A percentile compares a stretch with the other conserved stretches of the same genome.
phyloP scores from a whole-genome alignment of 2,113 vertebrate genomes.

The Marmota flaviventris region DNA sequence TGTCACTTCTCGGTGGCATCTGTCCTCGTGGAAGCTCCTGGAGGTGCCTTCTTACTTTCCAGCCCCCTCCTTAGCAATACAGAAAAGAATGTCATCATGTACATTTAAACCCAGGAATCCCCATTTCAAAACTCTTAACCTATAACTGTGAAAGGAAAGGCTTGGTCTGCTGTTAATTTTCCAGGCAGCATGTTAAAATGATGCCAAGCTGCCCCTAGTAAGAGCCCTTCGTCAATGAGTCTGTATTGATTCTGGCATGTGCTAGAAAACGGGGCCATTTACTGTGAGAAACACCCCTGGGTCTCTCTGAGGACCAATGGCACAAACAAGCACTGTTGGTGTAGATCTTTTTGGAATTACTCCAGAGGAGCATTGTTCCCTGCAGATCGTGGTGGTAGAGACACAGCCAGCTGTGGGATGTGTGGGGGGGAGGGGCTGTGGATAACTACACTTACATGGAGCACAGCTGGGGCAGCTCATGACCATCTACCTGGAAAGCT shows the following conservation, averaged over 20 bases:
- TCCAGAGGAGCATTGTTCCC: background rate
- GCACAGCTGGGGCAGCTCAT: rapidly evolving
- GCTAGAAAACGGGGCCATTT: background rate
- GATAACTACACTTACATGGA: too few relatives aligned
- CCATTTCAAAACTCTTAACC: background rate
- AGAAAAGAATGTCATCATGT: background rate
- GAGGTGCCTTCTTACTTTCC: background rate
- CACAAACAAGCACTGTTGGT: background rate
- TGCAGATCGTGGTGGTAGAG: background rate
- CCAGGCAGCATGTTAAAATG: background rate
- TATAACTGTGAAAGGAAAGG: background rate
- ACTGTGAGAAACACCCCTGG: background rate
- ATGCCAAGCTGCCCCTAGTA: background rate
- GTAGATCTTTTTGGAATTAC: background rate
- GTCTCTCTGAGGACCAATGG: slow-evolving; percentile 1
- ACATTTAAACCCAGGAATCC: background rate
- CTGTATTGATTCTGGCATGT: background rate
- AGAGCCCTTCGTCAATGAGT: background rate
- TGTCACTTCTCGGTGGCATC: background rate
- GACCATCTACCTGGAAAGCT: background rate
- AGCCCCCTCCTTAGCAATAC: background rate
- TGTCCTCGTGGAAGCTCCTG: background rate
- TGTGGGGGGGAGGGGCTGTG: too few relatives aligned
- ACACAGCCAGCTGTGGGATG: background rate
- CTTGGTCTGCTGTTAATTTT: background rate